These are phyloP conservation scores for Archaeoteleia sp. DNA, from an alignment of 2,888 invertebrate genomes.

Conservation along the genomic window DNA sequence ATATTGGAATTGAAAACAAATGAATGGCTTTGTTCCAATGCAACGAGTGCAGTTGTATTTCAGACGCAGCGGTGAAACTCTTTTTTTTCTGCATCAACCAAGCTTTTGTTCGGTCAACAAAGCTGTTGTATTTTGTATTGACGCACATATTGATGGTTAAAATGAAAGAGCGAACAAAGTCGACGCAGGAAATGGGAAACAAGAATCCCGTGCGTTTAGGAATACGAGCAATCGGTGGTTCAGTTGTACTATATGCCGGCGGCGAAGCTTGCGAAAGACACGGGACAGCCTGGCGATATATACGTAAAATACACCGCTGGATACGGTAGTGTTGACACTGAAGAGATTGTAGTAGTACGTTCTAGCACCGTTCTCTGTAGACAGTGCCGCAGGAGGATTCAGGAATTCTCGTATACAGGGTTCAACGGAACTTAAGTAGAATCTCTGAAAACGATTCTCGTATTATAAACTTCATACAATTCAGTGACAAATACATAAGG, in stretches of 20 bases:
- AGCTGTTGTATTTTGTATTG: conserved; percentile 6
- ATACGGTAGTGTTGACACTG: conserved; percentile 16
- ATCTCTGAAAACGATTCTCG: background rate
- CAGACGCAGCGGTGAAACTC: too few relatives aligned
- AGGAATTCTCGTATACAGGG: conserved; percentile 4
- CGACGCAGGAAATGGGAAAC: conserved; percentile 28
- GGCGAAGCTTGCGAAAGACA: conserved; percentile 34
- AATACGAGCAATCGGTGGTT: conserved; percentile 31
- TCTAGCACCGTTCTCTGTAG: conserved; percentile 6
- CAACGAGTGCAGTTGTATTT: too few relatives aligned
- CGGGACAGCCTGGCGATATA: conserved; percentile 4
- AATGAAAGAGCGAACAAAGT: conserved; percentile 41
- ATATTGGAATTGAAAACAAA: too few relatives aligned
- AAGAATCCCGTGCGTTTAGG: conserved; percentile 20
- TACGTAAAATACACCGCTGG: conserved; percentile 12
- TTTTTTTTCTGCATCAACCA: too few relatives aligned
- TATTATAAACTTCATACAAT: conserved; percentile 13
- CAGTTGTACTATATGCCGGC: conserved; percentile 21
- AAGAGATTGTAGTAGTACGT: conserved; percentile 3
- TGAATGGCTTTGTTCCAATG: too few relatives aligned
- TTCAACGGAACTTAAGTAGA: background rate
- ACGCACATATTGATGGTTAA: conserved; percentile 17
- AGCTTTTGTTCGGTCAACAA: conserved; percentile 6
- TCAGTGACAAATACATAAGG: background rate
- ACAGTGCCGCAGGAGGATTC: conserved; percentile 15